A percentile compares a stretch with the other conserved stretches of the same genome.
phyloP scores from a whole-genome alignment of 2,113 vertebrate genomes.

The Oncorhynchus clarkii region DNA sequence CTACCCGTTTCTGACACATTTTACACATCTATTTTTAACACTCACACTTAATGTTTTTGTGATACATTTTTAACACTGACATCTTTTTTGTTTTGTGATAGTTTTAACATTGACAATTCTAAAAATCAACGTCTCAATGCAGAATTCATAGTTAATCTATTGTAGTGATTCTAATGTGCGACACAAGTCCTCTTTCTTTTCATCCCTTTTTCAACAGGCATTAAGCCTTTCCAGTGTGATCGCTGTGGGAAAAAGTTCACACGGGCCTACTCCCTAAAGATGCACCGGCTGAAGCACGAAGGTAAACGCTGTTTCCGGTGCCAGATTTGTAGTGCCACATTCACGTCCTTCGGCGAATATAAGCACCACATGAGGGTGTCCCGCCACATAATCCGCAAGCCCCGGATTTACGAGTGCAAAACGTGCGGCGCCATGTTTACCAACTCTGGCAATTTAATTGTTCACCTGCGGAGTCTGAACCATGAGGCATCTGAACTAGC shows the following conservation, averaged over 20 bases:
- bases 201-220: constrained; percentile 75
- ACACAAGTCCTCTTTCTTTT: not conserved
- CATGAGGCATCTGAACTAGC: constrained; percentile 99
- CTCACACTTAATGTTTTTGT: too few relatives aligned
- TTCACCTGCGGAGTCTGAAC: constrained; percentile 99
- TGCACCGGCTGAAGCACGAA: constrained; percentile 99
- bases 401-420: constrained; percentile 99
- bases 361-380: constrained; percentile 99
- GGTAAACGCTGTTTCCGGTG: constrained; percentile 99
- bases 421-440: constrained; percentile 99
- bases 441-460: constrained; percentile 99
- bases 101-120: too few relatives aligned
- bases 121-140: too few relatives aligned
- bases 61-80: too few relatives aligned
- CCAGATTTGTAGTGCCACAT: constrained; percentile 99
- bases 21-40: too few relatives aligned
- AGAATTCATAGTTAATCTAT: not conserved
- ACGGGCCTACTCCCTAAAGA: constrained; percentile 99
- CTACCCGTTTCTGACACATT: too few relatives aligned
- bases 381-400: constrained; percentile 99
- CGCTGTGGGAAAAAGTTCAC: constrained; percentile 99
- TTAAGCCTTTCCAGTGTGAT: constrained; percentile 99
- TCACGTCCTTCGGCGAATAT: constrained; percentile 99
- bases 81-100: too few relatives aligned
- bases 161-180: too few relatives aligned